Evolutionary conservation across 1,140 invertebrate genomes (phyloP), one percentile per base, ranked within the genome.

Genomic region (Oscheius sp.): DNA sequence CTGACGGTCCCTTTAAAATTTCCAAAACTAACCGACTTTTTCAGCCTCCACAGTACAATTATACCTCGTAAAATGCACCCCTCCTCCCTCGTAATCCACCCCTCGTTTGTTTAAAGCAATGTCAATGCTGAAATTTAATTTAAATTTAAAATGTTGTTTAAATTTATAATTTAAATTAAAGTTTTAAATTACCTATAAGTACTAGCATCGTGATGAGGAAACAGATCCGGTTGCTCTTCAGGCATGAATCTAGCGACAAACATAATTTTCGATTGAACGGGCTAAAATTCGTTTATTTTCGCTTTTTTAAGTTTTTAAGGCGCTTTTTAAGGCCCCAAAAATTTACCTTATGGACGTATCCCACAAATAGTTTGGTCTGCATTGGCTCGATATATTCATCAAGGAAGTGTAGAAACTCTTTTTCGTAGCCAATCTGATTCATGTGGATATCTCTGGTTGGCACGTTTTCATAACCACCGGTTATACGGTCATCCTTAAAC

Each of bases 401-500:
- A 1, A 99, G 88, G 77, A 99, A 92, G 79, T 91, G 88, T 18
- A 97, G 85, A 92, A 95, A 99, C n/a, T 95, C 90, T 2, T 86
- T 79, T 65, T 98, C 94, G 77, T 91, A 89, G 1, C 91, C 91
- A 49, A 99, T 90, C 88, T 99, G 96, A 79, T 91, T 96, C 93
- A 97, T 98, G 85, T 99, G 96, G 82, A 98, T 98, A 85, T 99
- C 96, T 32, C 94, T 88, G 0, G 95, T 98, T 1, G 95, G 95
- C 1, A 99, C 95, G 77, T 96, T 97, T 87, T 99, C 95, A 85
- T 98, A 98, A 2, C 95, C 95, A 63, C 93, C 91, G 77, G 91
- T 89, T 42, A 99, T 85, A 20, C 95, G 89, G 3, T 88, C 85
- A 86, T 97, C 94, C 90, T 91, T 28, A 74, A 62, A 29, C 58